A percentile compares a stretch with the other conserved stretches of the same genome.
These are phyloP conservation scores for Myotis myotis DNA, from an alignment of 2,797 vertebrate genomes.

Conservation along the genomic window DNA sequence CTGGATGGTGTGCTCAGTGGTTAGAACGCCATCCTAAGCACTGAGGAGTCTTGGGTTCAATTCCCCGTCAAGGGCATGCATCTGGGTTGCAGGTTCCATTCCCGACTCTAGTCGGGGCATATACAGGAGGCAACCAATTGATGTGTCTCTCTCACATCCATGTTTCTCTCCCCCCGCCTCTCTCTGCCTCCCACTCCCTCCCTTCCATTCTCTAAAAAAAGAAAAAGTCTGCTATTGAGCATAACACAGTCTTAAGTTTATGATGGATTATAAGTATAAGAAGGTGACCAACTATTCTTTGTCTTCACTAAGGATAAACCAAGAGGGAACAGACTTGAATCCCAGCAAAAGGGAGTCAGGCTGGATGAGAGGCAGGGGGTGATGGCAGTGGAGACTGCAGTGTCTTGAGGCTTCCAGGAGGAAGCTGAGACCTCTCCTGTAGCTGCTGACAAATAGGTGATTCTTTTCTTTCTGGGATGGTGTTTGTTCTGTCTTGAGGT, in stretches of 20 bases:
- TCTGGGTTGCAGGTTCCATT: no score
- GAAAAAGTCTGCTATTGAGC: neutral
- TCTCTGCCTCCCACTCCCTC: neutral
- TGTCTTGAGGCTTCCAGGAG: neutral
- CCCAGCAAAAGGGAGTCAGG: neutral
- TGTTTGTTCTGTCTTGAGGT: neutral
- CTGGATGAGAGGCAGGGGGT: neutral
- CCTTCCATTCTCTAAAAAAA: neutral
- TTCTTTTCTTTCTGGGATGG: neutral
- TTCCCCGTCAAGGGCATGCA: no score
- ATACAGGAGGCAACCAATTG: no score
- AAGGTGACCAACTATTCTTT: neutral
- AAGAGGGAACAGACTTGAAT: neutral
- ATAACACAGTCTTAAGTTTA: neutral
- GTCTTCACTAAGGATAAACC: neutral
- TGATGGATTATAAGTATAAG: neutral
- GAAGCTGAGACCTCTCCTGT: neutral
- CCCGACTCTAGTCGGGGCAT: no score
- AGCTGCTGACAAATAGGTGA: neutral
- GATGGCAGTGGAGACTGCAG: neutral
- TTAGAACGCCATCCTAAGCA: no score
- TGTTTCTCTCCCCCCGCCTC: neutral
- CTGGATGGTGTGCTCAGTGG: neutral
- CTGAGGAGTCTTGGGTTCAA: no score
- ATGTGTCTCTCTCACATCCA: no score